These are phyloP conservation scores for Protaetia brevitarsis DNA, from an alignment of 1,140 invertebrate species.

Conservation along the genomic window DNA sequence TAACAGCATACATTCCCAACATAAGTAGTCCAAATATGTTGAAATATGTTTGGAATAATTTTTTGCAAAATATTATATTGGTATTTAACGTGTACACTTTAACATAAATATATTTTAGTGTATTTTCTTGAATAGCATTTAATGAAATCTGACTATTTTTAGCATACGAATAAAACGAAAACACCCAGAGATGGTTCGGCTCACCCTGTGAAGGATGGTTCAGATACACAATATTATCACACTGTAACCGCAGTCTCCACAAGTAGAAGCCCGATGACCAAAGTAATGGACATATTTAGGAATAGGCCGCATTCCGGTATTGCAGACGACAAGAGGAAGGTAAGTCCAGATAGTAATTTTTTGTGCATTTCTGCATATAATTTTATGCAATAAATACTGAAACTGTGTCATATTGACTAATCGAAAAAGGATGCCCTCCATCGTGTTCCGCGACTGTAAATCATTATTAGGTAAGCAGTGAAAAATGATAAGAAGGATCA, in stretches of 20 bases:
- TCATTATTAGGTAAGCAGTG: no score
- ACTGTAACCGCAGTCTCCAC: constrained; percentile 59
- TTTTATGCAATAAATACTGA: no score
- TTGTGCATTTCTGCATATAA: no score
- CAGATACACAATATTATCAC: constrained; percentile 65
- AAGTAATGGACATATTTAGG: constrained; percentile 87
- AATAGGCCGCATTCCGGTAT: constrained; percentile 71
- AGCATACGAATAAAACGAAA: constrained; percentile 37
- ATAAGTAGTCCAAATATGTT: no score
- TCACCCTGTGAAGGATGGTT: constrained; percentile 60
- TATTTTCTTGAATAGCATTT: background rate
- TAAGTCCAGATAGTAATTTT: constrained; percentile 56
- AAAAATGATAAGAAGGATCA: no score
- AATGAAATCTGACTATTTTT: background rate
- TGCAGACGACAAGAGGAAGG: constrained; percentile 70
- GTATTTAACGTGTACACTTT: background rate
- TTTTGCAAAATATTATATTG: background rate
- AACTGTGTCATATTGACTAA: no score
- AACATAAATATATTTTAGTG: background rate
- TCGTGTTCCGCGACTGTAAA: no score
- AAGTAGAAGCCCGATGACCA: constrained; percentile 71
- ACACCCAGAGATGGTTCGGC: constrained; percentile 61
- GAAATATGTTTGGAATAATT: no score
- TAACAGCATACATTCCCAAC: no score
- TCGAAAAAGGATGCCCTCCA: no score